These are phyloP conservation scores for Phoxinus phoxinus DNA, from an alignment of 2,113 vertebrate genomes.

Conservation along the genomic window DNA sequence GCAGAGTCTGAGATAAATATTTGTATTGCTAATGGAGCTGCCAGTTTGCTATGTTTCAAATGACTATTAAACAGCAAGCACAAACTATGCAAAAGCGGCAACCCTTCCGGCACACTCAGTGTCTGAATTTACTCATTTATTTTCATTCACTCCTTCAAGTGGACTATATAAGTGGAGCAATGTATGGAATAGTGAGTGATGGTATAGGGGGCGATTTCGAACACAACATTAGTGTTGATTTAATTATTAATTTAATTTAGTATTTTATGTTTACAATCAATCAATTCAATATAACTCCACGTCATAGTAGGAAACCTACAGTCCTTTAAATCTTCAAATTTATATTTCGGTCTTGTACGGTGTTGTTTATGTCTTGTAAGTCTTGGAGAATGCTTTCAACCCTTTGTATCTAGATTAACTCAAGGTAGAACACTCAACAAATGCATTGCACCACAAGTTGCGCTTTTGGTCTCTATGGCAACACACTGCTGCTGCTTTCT, in stretches of 20 bases:
- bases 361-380: not conserved
- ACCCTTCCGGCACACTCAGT: too few relatives aligned
- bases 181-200: too few relatives aligned
- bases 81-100: too few relatives aligned
- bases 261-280: not conserved
- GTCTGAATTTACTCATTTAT: too few relatives aligned
- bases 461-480: constrained; percentile 30
- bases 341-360: not conserved
- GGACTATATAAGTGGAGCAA: too few relatives aligned
- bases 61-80: too few relatives aligned
- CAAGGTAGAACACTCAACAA: not conserved
- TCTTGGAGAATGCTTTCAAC: not conserved
- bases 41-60: too few relatives aligned
- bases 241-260: not conserved
- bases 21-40: too few relatives aligned
- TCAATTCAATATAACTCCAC: not conserved
- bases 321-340: not conserved
- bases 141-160: too few relatives aligned
- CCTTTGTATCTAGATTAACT: not conserved
- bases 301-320: not conserved
- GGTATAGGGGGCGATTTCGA: too few relatives aligned
- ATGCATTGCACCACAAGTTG: constrained; percentile 7
- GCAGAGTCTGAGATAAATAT: too few relatives aligned
- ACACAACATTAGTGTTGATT: not conserved
- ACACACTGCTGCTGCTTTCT: constrained; percentile 31